Evolutionary conservation across 2,797 vertebrate species (phyloP).

Genomic region (Sciaenops ocellatus): DNA sequence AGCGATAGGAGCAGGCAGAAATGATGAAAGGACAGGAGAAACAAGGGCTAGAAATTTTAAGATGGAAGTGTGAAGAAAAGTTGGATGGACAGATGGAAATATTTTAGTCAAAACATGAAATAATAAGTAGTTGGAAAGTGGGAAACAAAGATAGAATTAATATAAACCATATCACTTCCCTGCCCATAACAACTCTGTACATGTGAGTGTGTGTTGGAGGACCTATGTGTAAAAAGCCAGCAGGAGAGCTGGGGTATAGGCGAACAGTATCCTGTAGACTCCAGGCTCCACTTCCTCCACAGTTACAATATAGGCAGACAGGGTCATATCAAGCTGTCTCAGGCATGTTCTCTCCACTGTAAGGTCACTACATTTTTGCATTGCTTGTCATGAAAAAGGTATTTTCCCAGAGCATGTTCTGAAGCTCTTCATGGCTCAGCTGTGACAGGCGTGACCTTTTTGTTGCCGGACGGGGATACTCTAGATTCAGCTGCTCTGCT

Average conservation of each 20-base stretch:
- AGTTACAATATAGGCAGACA: constrained; percentile 56
- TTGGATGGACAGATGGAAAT: constrained; percentile 4
- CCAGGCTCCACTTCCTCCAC: constrained; percentile 55
- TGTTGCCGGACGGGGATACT: constrained; percentile 65
- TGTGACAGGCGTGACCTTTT: constrained; percentile 66
- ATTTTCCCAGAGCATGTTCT: constrained; percentile 60
- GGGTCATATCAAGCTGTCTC: constrained; percentile 66
- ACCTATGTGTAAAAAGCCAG: constrained; percentile 52
- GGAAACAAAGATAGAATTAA: constrained; percentile 15
- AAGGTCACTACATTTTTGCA: constrained; percentile 57
- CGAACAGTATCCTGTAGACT: constrained; percentile 45
- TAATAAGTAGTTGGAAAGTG: constrained; percentile 12
- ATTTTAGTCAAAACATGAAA: constrained; percentile 23
- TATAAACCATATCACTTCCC: not conserved
- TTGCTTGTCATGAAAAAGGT: constrained; percentile 57
- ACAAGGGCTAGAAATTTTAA: not conserved
- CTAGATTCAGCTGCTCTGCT: constrained; percentile 64
- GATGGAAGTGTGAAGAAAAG: constrained; percentile 2
- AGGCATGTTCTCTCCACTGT: constrained; percentile 41
- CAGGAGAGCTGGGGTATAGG: constrained; percentile 50
- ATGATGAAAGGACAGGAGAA: not conserved
- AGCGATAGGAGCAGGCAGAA: not conserved
- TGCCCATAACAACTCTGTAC: constrained; percentile 15
- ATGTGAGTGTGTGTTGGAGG: constrained; percentile 14
- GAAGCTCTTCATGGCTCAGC: constrained; percentile 55